Percentiles rank a stretch among this genome's conserved stretches.
Conservation (phyloP, 2,797 vertebrate genomes). For the Arnoldichthys spilopterus region DNA sequence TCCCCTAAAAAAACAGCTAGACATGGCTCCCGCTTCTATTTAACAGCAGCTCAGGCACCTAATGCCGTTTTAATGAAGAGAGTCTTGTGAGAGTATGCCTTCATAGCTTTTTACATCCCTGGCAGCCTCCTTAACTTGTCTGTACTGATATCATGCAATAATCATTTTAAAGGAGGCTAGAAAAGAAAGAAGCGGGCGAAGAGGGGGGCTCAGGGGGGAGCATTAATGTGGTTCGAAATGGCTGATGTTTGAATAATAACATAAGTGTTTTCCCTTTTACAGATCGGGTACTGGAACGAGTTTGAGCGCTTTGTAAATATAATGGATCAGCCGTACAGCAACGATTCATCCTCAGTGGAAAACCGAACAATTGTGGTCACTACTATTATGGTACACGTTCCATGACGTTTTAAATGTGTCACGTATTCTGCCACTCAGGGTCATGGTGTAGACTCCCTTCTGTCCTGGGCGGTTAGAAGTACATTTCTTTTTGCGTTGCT, state of each 20-base stretch:
- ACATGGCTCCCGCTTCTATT: constrained; percentile 34
- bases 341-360: constrained; percentile 94
- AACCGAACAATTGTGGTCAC: constrained; percentile 99
- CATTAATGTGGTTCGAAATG: constrained; percentile 37
- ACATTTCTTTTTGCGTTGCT: constrained; percentile 84
- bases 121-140: constrained; percentile 32
- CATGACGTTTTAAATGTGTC: constrained; percentile 83
- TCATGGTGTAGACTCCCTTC: constrained; percentile 86
- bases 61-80: constrained; percentile 68
- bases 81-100: constrained; percentile 49
- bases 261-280: constrained; percentile 71
- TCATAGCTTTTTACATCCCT: constrained; percentile 39
- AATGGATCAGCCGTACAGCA: constrained; percentile 90
- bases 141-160: constrained; percentile 27
- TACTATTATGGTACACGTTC: constrained; percentile 98
- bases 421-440: constrained; percentile 87
- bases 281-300: constrained; percentile 99
- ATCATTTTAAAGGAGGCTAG: constrained; percentile 15
- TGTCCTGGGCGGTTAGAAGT: constrained; percentile 88
- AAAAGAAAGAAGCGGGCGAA: neutral
- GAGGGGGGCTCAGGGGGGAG: neutral
- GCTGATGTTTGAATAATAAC: constrained; percentile 55
- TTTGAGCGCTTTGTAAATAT: constrained; percentile 96
- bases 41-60: constrained; percentile 58
- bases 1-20: constrained; percentile 25